A percentile compares a stretch with the other conserved stretches of the same genome.
These are phyloP conservation scores for Tetrax tetrax DNA, from an alignment of 2,113 vertebrate species.

Conservation along the genomic window DNA sequence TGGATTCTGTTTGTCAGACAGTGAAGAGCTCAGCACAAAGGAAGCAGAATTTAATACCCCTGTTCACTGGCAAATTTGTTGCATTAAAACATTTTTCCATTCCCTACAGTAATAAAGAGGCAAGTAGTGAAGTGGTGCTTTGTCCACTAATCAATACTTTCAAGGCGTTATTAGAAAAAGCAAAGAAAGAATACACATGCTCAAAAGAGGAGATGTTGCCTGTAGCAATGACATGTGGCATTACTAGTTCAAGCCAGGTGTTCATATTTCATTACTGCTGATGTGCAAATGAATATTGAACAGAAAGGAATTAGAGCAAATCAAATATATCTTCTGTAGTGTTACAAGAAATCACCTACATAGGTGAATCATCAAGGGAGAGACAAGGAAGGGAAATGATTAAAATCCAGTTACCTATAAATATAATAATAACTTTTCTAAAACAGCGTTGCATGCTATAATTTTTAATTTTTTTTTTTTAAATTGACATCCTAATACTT, in stretches of 20 bases:
- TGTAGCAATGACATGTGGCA: background rate
- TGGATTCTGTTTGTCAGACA: background rate
- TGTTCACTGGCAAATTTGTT: background rate
- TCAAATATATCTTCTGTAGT: background rate
- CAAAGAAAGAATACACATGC: background rate
- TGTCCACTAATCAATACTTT: background rate
- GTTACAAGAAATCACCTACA: background rate
- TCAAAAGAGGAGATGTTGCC: conserved; percentile 1
- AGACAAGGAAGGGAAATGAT: background rate
- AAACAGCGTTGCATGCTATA: background rate
- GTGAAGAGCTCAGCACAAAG: background rate
- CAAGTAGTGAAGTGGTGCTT: background rate
- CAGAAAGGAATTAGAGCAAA: background rate
- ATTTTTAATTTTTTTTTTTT: too few relatives aligned
- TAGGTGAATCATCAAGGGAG: background rate
- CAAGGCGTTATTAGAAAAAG: background rate
- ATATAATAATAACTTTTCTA: background rate
- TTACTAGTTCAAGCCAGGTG: background rate
- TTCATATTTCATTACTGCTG: background rate
- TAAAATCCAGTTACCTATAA: background rate
- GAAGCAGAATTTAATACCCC: background rate
- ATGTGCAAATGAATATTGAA: conserved; percentile 5
- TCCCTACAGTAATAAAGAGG: background rate
- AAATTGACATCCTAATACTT: background rate
- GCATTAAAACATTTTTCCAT: background rate